Conservation (phyloP, 2,797 vertebrate species). For the Acomys russatus region DNA sequence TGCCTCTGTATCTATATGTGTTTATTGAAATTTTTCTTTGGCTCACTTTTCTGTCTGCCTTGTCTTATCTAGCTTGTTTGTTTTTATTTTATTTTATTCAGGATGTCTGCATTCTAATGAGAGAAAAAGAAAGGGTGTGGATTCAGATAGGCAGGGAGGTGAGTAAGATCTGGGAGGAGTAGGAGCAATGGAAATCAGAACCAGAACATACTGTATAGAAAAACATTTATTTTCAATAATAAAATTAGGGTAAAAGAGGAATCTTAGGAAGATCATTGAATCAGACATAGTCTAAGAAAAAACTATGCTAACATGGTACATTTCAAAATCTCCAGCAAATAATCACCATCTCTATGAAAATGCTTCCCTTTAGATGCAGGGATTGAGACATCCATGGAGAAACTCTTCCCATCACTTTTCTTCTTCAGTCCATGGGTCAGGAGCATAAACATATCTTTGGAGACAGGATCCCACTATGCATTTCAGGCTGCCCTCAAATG, state of each 20-base stretch:
- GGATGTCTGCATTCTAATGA: background rate
- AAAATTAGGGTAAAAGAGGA: background rate
- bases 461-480: background rate
- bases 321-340: conserved; percentile 32
- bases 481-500: background rate
- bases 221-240: background rate
- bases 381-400: background rate
- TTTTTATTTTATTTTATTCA: background rate
- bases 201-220: background rate
- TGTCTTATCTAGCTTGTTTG: background rate
- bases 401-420: background rate
- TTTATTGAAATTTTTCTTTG: background rate
- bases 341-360: conserved; percentile 4
- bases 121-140: background rate
- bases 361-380: background rate
- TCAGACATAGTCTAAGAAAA: conserved; percentile 8
- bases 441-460: background rate
- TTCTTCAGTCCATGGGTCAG: background rate
- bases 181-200: background rate
- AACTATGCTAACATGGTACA: background rate
- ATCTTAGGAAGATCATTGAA: background rate
- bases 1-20: background rate
- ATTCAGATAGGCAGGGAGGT: background rate
- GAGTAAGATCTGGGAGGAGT: background rate
- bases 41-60: background rate